A percentile compares a stretch with the other conserved stretches of the same genome.
phyloP scores from a whole-genome alignment of 2,797 vertebrate genomes.

The Spinibarbus caldwelli region DNA sequence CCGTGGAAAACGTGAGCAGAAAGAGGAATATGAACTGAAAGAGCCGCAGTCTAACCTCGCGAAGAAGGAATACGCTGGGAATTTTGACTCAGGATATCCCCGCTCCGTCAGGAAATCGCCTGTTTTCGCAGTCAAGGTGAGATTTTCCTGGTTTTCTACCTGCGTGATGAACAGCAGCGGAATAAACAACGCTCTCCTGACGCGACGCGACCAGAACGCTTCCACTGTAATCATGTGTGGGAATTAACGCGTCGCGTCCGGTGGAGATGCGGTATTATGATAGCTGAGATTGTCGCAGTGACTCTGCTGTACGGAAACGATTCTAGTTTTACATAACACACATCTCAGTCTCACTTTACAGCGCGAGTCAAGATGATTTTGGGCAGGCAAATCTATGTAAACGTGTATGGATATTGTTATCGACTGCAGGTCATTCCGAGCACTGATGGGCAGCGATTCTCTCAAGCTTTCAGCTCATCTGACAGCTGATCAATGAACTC shows the following conservation, averaged over 20 bases:
- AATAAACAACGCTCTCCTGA: slow-evolving; percentile 17
- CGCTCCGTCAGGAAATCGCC: neutral
- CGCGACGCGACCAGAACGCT: slow-evolving; percentile 19
- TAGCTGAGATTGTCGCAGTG: slow-evolving; percentile 45
- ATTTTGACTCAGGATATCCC: slow-evolving; percentile 15
- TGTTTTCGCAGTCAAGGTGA: slow-evolving; percentile 25
- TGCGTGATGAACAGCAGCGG: neutral
- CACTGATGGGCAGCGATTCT: neutral
- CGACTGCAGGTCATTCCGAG: neutral
- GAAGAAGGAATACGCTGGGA: slow-evolving; percentile 7
- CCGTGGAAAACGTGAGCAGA: slow-evolving; percentile 57
- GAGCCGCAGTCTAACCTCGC: slow-evolving; percentile 10
- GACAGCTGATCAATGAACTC: slow-evolving; percentile 27
- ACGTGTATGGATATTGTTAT: neutral
- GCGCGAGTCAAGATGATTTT: neutral
- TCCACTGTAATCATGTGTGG: neutral
- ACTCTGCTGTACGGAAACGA: neutral
- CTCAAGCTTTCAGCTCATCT: neutral
- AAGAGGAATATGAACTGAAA: slow-evolving; percentile 56
- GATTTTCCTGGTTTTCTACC: slow-evolving; percentile 11
- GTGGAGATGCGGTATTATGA: slow-evolving; percentile 7
- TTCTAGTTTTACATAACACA: slow-evolving; percentile 12
- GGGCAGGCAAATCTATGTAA: neutral
- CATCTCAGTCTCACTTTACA: neutral
- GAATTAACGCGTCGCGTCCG: slow-evolving; percentile 19